Evolutionary conservation across 1,140 invertebrate genomes (phyloP), one percentile per base, ranked within the genome.

Genomic region (Neodiprion pinetum): DNA sequence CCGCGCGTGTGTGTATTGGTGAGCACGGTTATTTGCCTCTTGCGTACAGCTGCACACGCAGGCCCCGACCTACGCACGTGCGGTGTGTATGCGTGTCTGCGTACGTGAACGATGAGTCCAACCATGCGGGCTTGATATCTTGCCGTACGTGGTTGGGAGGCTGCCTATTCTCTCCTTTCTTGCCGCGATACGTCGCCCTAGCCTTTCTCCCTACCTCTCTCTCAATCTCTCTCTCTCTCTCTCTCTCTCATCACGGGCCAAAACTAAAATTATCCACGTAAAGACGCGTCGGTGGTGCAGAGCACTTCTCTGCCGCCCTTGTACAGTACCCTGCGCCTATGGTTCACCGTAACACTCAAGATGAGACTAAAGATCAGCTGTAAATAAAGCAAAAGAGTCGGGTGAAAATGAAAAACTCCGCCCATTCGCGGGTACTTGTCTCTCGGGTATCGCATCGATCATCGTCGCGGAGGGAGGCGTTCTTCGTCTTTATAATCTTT

Each of bases 401-500:
- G 75, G 76, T 75, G 75, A 77, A 79, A 79, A 79, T 78, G 77
- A 77, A 84, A 86, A 86, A 85, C 86, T 87, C 86, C 86, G 87
- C 86, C 86, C 84, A 88, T 85, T 84, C 76, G 77, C 49, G 70
- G 76, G 81, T 78, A 70, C 67, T 73, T 78, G 77, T 80, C 79
- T 83, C 80, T 77, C 81, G 80, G 80, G 9, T 5, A 85, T 87
- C 85, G 83, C 87, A 88, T 88, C 86, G 85, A 88, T 88, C 87
- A 88, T 88, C 85, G 84, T 80, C 80, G 77, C 82, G 86, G 83
- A 85, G 87, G 86, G 83, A 85, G 87, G 87, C 86, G 87, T 88
- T 88, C 80, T 85, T 84, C 82, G 79, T 88, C 86, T 87, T 88
- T 88, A 61, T 61, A 87, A 88, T 88, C 86, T 87, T 87, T 84